phyloP scores from a whole-genome alignment of 2,113 vertebrate genomes.

The Chrysemys picta region DNA sequence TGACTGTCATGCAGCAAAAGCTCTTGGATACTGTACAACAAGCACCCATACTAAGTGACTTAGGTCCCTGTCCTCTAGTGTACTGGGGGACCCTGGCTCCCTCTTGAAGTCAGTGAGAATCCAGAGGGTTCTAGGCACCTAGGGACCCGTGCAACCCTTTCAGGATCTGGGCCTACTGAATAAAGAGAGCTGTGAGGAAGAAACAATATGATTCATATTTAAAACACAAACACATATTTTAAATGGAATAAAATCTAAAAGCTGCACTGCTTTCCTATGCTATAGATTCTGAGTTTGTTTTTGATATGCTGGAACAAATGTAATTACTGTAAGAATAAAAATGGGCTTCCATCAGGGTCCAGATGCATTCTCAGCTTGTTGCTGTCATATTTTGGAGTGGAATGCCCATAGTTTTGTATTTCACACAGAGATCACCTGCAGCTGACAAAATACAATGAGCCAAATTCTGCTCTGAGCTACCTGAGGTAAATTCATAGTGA shows the following conservation, averaged over 20 bases:
- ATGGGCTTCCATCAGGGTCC: slow-evolving; percentile 71
- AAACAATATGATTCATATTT: background rate
- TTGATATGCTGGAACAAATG: background rate
- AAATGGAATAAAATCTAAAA: background rate
- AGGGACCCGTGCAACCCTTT: background rate
- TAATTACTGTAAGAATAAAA: slow-evolving; percentile 4
- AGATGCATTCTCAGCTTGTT: slow-evolving; percentile 81
- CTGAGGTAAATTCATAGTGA: background rate
- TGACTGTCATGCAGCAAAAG: background rate
- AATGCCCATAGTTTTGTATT: slow-evolving; percentile 73
- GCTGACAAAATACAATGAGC: slow-evolving; percentile 42
- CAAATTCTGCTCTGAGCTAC: slow-evolving; percentile 30
- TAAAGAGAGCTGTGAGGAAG: background rate
- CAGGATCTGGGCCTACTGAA: background rate
- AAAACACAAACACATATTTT: background rate
- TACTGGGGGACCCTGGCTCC: background rate
- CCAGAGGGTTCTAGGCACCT: background rate
- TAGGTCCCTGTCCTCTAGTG: background rate
- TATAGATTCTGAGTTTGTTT: background rate
- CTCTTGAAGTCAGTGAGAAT: background rate
- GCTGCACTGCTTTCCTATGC: background rate
- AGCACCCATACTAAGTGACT: background rate
- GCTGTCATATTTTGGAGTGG: slow-evolving; percentile 59
- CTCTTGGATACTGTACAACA: background rate
- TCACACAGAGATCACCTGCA: slow-evolving; percentile 74